Percentiles rank a stretch among this genome's conserved stretches.
phyloP scores from a whole-genome alignment of 2,797 vertebrate genomes.

The Schizopygopsis pylzovi region DNA sequence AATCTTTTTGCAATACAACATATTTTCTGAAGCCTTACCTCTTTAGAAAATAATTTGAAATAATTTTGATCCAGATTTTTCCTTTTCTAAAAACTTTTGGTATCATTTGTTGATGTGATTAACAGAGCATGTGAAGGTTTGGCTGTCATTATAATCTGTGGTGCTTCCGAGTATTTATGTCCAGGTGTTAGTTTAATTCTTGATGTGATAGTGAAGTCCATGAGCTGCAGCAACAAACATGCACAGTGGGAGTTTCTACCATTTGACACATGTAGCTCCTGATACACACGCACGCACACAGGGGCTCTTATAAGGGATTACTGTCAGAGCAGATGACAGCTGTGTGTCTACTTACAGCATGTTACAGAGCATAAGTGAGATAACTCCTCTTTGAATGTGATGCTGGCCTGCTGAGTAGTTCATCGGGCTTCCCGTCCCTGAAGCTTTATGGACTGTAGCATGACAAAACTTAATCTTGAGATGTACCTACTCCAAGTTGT shows the following conservation, averaged over 20 bases:
- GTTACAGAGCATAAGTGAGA: conserved; percentile 34
- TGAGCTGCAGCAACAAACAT: conserved; percentile 16
- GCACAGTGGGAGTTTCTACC: conserved; percentile 29
- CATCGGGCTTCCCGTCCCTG: background rate
- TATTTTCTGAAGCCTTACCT: background rate
- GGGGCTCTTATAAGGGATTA: conserved; percentile 42
- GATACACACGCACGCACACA: background rate
- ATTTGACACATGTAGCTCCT: conserved; percentile 24
- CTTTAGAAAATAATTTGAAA: background rate
- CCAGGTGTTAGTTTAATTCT: background rate
- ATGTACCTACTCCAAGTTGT: conserved; percentile 25
- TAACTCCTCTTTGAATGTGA: conserved; percentile 44
- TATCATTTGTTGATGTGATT: background rate
- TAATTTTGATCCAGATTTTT: background rate
- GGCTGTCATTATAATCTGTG: background rate
- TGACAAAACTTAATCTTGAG: conserved; percentile 21
- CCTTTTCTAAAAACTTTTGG: background rate
- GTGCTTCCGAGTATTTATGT: no score
- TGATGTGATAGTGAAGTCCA: background rate
- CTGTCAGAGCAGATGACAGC: conserved; percentile 45
- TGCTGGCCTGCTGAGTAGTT: conserved; percentile 33
- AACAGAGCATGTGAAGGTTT: background rate
- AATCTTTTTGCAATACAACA: background rate
- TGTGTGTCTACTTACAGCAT: conserved; percentile 40
- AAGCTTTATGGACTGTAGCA: conserved; percentile 18